Evolutionary conservation across 2,113 vertebrate species (phyloP).

Genomic region (Lophochroa leadbeateri): DNA sequence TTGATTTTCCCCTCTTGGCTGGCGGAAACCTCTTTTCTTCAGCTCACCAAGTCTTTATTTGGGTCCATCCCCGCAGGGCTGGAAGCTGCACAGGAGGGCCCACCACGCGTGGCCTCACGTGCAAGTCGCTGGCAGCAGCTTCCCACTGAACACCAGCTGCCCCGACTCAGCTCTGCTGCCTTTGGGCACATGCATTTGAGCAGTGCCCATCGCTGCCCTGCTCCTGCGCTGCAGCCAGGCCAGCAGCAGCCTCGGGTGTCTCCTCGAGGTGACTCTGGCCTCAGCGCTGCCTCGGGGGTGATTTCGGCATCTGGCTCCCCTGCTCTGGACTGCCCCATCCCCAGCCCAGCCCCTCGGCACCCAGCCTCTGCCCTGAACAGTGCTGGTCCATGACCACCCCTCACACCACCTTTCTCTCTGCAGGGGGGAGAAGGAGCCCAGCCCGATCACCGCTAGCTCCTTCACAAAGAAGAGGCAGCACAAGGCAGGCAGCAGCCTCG

Average conservation of each 20-base stretch:
- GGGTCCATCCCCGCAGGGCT: slow-evolving; percentile 97
- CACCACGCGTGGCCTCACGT: slow-evolving; percentile 70
- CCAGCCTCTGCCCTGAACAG: not conserved
- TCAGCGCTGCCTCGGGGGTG: fast-evolving
- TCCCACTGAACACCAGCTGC: slow-evolving; percentile 70
- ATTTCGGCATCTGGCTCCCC: not conserved
- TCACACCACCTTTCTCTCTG: not conserved
- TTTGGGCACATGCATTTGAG: slow-evolving; percentile 66
- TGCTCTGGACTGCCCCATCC: not conserved
- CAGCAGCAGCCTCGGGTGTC: not conserved
- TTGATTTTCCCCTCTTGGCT: slow-evolving; percentile 77
- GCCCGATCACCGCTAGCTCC: not conserved
- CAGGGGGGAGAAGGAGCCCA: not conserved
- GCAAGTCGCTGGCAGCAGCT: slow-evolving; percentile 70
- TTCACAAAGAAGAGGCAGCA: slow-evolving; percentile 27
- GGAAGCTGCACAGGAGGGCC: slow-evolving; percentile 86
- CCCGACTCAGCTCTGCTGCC: slow-evolving; percentile 57
- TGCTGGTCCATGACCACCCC: not conserved
- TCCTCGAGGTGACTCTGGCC: not conserved
- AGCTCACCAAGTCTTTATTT: slow-evolving; percentile 99
- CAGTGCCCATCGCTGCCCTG: not conserved
- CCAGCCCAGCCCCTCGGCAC: not conserved
- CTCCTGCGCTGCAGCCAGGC: not conserved
- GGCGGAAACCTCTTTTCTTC: slow-evolving; percentile 82
- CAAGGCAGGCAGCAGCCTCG: not conserved